Base-by-base conservation (phyloP, 2,797 vertebrate genomes). In the Paratrypauchen microcephalus region DNA sequence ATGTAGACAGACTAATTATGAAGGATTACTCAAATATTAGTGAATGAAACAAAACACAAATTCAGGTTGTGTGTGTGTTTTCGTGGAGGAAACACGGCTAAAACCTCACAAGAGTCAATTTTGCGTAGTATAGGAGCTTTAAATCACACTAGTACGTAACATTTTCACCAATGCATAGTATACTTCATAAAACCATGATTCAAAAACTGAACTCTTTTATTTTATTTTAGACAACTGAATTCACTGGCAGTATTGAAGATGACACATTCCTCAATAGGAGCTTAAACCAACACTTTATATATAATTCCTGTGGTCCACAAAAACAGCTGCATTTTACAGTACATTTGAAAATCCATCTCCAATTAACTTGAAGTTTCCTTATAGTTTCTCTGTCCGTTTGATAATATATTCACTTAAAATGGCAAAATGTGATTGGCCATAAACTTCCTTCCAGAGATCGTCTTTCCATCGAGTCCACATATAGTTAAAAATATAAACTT, bases 401-500 rank as follows among this genome's bases (percentile, higher is more conserved):
- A 45, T 32, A 11, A 28, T 5, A 24, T 73, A 75, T 24, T 56
- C 45, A 9, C 45, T 78, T 5, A 65, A 66, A 21, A 56, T 19
- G 28, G 55, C 54, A 57, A 74, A 69, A 62, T 68, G 68, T 24
- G 70, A 76, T 70, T 57, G 71, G 21, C 69, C 83, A 71, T 79
- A 79, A 65, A 70, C 72, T 16, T 36, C 39, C 16, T 48, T 66
- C 41, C 21, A 62, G 24, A 75, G 61, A 73, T 73, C 16, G 41
- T 77, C 61, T 13, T 73, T 71, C 72, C 71, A 78, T 66, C 70
- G 76, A 58, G 78, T 88, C 79, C 84, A 88, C 71, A 39, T 54
- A 89, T 73, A 76, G 76, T 87, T 90, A 76, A 82, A 89, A 91
- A 90, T 88, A 89, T 70, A 89, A 85, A 86, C 76, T 73, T 24